These are phyloP conservation scores for Chitala chitala DNA, from an alignment of 2,113 vertebrate genomes.

Conservation along the genomic window DNA sequence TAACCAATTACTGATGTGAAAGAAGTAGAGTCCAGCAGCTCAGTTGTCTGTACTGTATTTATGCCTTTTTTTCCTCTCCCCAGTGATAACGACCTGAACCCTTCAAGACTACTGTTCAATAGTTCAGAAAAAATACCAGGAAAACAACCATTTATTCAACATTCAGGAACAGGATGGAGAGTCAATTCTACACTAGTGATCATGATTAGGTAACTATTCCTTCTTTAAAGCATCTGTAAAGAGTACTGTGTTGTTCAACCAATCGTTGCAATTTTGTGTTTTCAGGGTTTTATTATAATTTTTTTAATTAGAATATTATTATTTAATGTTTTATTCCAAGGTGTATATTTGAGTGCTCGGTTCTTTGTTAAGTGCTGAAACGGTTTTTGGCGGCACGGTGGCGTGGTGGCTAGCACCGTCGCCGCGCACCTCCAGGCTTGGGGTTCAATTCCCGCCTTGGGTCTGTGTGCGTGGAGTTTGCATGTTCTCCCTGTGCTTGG, in stretches of 20 bases:
- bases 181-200: slow-evolving; percentile 76
- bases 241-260: too few relatives aligned
- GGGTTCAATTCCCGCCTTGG: too few relatives aligned
- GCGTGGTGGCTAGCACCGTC: background rate
- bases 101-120: slow-evolving; percentile 74
- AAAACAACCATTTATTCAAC: slow-evolving; percentile 66
- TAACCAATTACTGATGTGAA: too few relatives aligned
- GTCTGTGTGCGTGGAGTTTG: too few relatives aligned
- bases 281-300: background rate
- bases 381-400: background rate
- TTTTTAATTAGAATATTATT: background rate
- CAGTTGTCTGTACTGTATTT: background rate
- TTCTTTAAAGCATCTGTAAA: too few relatives aligned
- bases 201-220: slow-evolving; percentile 73
- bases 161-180: slow-evolving; percentile 67
- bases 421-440: too few relatives aligned
- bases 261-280: background rate
- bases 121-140: slow-evolving; percentile 64
- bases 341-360: background rate
- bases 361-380: background rate
- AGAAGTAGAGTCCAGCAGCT: background rate
- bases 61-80: slow-evolving; percentile 36
- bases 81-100: slow-evolving; percentile 69
- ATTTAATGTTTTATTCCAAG: background rate
- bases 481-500: too few relatives aligned